These are phyloP conservation scores for Nicator chloris DNA, from an alignment of 2,113 vertebrate species.

Conservation along the genomic window DNA sequence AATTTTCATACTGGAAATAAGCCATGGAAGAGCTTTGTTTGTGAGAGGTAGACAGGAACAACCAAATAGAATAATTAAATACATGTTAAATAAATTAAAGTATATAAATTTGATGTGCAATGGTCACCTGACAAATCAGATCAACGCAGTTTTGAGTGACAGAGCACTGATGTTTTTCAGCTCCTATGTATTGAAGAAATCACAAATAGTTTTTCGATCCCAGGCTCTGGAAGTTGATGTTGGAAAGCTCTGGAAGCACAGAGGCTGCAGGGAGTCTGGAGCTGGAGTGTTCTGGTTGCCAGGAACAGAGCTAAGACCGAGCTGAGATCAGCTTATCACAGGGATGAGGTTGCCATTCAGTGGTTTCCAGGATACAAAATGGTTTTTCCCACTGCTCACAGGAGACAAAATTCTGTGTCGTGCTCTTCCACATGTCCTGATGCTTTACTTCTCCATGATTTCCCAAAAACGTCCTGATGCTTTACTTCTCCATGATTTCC, in stretches of 20 bases:
- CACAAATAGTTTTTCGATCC: background rate
- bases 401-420: background rate
- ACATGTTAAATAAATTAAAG: background rate
- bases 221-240: background rate
- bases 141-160: background rate
- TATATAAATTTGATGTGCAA: background rate
- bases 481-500: background rate
- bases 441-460: background rate
- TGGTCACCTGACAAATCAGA: background rate
- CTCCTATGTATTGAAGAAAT: background rate
- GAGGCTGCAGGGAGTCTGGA: accelerated
- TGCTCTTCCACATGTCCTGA: background rate
- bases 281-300: background rate
- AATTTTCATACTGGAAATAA: background rate
- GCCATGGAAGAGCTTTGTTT: background rate
- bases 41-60: background rate
- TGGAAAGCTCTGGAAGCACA: background rate
- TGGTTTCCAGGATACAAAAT: background rate
- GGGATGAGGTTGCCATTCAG: background rate
- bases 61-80: background rate
- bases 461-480: background rate
- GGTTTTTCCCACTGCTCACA: background rate
- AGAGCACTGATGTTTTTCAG: background rate
- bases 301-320: background rate
- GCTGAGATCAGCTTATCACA: accelerated